Conservation (phyloP, 1,140 invertebrate genomes). For the Lordiphosa clarofinis region DNA sequence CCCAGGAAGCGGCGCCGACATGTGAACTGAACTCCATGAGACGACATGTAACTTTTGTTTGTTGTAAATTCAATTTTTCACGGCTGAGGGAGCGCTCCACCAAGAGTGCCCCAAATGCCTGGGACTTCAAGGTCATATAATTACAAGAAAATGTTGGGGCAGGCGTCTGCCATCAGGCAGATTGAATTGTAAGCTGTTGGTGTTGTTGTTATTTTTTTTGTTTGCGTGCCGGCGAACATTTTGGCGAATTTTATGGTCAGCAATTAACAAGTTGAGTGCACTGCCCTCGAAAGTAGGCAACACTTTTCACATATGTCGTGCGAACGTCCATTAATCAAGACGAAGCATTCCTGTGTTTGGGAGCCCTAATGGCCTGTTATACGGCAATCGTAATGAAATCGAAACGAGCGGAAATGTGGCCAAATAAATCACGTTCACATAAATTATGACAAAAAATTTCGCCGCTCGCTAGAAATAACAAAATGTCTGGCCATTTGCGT, state of each 20-base stretch:
- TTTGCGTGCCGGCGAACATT: constrained; percentile 46
- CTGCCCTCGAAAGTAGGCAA: constrained; percentile 53
- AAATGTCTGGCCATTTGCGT: constrained; percentile 42
- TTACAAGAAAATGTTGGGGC: constrained; percentile 2
- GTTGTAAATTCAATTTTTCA: constrained; percentile 71
- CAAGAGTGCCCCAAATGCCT: too few relatives aligned
- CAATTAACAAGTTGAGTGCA: constrained; percentile 60
- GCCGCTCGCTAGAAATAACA: constrained; percentile 27
- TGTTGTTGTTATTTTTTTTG: constrained; percentile 12
- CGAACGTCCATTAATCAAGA: constrained; percentile 57
- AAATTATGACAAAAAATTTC: constrained; percentile 42
- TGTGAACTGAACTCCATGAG: constrained; percentile 25
- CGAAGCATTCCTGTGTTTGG: constrained; percentile 15
- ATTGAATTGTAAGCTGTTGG: constrained; percentile 48
- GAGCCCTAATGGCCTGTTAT: constrained; percentile 41
- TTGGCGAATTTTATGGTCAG: constrained; percentile 54
- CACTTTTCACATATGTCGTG: constrained; percentile 64
- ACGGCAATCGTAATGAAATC: constrained; percentile 66
- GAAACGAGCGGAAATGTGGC: constrained; percentile 53
- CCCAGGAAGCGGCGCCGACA: constrained; percentile 32
- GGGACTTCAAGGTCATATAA: neutral
- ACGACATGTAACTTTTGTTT: constrained; percentile 63
- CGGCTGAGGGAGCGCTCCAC: constrained; percentile 27
- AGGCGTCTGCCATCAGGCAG: constrained; percentile 21
- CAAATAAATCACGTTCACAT: constrained; percentile 61